Percentiles rank a stretch among this genome's conserved stretches.
These are phyloP conservation scores for Baryphthengus martii DNA, from an alignment of 2,113 vertebrate species.

Conservation along the genomic window DNA sequence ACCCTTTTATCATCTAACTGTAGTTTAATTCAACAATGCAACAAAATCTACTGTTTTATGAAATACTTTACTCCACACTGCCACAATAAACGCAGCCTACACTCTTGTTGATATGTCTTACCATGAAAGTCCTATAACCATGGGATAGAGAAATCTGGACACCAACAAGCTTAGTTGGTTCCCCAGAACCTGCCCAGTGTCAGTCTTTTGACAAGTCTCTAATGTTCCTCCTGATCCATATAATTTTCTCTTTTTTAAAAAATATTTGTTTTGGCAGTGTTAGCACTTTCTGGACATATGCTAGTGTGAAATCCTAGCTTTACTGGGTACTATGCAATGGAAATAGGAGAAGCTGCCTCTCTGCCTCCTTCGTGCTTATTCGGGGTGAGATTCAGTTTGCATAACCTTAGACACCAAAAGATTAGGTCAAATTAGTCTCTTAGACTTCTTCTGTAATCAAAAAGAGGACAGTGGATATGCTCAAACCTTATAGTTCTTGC, in stretches of 20 bases:
- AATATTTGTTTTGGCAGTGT: background rate
- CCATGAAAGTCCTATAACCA: background rate
- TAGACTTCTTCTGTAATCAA: background rate
- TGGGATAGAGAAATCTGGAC: background rate
- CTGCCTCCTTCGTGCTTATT: background rate
- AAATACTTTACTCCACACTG: fast-evolving
- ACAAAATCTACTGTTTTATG: background rate
- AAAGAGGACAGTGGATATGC: background rate
- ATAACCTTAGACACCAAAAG: background rate
- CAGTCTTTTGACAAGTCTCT: background rate
- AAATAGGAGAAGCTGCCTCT: background rate
- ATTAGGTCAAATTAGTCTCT: background rate
- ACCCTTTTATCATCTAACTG: background rate
- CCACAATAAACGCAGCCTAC: background rate
- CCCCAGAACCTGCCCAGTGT: background rate
- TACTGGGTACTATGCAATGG: background rate
- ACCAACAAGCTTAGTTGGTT: background rate
- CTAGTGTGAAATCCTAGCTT: background rate
- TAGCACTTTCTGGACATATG: background rate
- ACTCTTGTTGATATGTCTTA: background rate
- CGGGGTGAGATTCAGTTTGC: background rate
- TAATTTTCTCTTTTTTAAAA: background rate
- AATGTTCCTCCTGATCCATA: background rate
- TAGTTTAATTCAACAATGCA: background rate
- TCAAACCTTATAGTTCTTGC: background rate